Conservation (phyloP, 1,140 invertebrate species). For the Diploscapter pachys region DNA sequence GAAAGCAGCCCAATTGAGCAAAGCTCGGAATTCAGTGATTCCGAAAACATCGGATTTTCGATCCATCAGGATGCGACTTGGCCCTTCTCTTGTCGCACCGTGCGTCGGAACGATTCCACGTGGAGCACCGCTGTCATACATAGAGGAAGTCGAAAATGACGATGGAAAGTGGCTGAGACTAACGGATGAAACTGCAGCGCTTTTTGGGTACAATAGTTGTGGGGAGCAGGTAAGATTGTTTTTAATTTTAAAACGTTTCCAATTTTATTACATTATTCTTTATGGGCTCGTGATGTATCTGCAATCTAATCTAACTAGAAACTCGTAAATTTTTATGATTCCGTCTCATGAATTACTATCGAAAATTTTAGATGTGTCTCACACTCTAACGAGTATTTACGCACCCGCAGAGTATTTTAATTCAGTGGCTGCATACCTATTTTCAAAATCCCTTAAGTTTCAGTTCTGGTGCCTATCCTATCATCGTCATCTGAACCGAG, state of each 20-base stretch:
- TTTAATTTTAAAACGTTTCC: neutral
- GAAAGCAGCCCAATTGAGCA: too few species aligned
- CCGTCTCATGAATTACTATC: too few species aligned
- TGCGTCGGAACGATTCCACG: conserved; percentile 54
- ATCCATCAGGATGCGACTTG: conserved; percentile 80
- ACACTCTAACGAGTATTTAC: too few species aligned
- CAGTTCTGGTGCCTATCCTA: conserved; percentile 94
- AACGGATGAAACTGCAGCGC: conserved; percentile 76
- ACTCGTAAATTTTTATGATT: too few species aligned
- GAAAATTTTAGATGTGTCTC: too few species aligned
- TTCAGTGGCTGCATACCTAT: neutral
- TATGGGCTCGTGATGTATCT: too few species aligned
- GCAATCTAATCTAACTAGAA: too few species aligned
- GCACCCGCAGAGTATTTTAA: too few species aligned
- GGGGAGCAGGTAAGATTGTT: conserved; percentile 1
- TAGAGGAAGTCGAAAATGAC: conserved; percentile 87
- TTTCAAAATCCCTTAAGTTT: conserved; percentile 31
- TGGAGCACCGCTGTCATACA: conserved; percentile 79
- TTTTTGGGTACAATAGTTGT: conserved; percentile 63
- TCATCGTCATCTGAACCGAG: conserved; percentile 84
- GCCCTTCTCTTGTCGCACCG: conserved; percentile 89
- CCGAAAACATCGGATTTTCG: conserved; percentile 53
- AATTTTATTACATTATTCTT: too few species aligned
- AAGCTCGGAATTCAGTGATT: too few species aligned
- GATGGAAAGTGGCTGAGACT: conserved; percentile 92